Conservation (phyloP, 2,888 invertebrate species). For the Drosophila leonis region DNA sequence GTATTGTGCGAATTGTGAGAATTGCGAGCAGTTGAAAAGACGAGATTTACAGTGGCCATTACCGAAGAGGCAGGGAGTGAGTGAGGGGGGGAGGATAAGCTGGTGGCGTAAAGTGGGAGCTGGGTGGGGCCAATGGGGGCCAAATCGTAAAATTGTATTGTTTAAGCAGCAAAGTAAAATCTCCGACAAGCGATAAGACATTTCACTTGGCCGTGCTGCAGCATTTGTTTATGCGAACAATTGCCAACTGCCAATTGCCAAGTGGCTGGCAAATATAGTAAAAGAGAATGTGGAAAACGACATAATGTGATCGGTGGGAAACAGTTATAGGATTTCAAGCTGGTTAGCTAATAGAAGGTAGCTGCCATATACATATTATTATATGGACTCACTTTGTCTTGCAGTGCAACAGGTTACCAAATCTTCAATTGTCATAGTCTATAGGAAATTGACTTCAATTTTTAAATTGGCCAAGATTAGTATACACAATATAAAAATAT, state of each 20-base stretch:
- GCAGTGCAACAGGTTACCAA: not conserved
- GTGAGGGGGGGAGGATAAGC: not conserved
- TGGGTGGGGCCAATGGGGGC: not conserved
- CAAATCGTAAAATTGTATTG: slow-evolving; percentile 57
- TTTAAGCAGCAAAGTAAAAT: slow-evolving; percentile 62
- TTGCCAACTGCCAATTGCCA: slow-evolving; percentile 25
- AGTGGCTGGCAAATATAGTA: slow-evolving; percentile 29
- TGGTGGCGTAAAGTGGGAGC: not conserved
- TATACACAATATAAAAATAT: too few species aligned
- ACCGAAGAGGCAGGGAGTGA: not conserved
- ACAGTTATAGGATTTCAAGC: not conserved
- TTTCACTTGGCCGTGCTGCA: slow-evolving; percentile 48
- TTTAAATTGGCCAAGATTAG: too few species aligned
- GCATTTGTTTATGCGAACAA: slow-evolving; percentile 48
- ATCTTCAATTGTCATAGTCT: not conserved
- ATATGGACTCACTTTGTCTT: not conserved
- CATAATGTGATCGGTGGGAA: slow-evolving; percentile 1
- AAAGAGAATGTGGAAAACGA: slow-evolving; percentile 11
- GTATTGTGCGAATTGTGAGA: slow-evolving; percentile 69
- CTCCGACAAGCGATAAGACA: slow-evolving; percentile 49
- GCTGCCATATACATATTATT: not conserved
- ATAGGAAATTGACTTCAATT: not conserved
- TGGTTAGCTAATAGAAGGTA: not conserved
- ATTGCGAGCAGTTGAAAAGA: slow-evolving; percentile 70
- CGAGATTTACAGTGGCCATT: slow-evolving; percentile 70